Evolutionary conservation across 2,888 invertebrate genomes (phyloP), one percentile per base, ranked within the genome.

Genomic region (Lypha dubia): DNA sequence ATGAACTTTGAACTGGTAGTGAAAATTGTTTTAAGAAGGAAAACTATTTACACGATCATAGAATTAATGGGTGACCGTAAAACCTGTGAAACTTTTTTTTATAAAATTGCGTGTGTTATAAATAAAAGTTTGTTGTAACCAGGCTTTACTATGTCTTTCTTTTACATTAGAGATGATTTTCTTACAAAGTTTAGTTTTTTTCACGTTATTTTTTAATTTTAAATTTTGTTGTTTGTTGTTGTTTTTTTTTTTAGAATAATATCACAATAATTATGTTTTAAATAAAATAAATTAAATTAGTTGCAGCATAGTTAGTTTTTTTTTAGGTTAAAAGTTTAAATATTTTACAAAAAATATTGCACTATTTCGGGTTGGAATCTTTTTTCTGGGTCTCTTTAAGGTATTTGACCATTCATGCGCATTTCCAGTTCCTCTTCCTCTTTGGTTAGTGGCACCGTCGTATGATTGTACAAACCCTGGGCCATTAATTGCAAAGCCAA

Each of bases 391-490:
- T 49, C 20, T 15, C 20, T 83, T 87, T 91, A 91, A 56, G 92
- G 92, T 86, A 90, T 91, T 86, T 92, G 92, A 0, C 92, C 92
- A 86, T 92, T 92, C 92, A 92, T 92, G 86, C 92, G 90, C 92
- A 92, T 94, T 88, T 94, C 94, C 56, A 95, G 92, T 88, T 96
- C 95, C 87, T 96, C 96, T 87, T 95, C 95, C 84, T 96, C 95
- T 89, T 95, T 95, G 86, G 95, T 95, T 58, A 95, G 91, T 1
- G 96, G 95, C 75, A 95, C 94, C 60, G 96, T 96, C 83, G 95
- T 94, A 90, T 98, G 98, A 92, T 98, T 98, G 93, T 98, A 98
- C 32, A 98, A 93, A 0, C 98, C 98, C 91, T 98, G 98, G 0
- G 98, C 98, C 97, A 98, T 98, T 88, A 98, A 94, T 90, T 98